Evolutionary conservation across 2,888 invertebrate genomes (phyloP).

Genomic region (Cheilosia impressa): DNA sequence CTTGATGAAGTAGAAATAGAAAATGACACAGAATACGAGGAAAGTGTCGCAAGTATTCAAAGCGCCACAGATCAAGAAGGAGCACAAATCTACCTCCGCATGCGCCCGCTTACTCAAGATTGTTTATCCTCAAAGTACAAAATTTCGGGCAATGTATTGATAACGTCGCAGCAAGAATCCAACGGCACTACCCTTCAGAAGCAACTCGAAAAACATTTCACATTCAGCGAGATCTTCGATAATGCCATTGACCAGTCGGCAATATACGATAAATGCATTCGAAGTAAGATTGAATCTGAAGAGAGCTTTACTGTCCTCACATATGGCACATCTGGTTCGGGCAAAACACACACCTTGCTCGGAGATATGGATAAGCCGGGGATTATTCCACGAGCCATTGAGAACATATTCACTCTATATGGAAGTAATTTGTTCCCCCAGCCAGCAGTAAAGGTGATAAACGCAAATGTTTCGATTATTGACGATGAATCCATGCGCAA

Average conservation of each 20-base stretch:
- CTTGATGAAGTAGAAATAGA: conserved; percentile 77
- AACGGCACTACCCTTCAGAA: conserved; percentile 72
- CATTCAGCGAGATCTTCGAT: conserved; percentile 81
- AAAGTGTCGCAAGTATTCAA: conserved; percentile 39
- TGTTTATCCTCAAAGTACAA: conserved; percentile 77
- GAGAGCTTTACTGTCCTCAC: conserved; percentile 91
- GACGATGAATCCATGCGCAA: conserved; percentile 79
- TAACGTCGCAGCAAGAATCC: conserved; percentile 76
- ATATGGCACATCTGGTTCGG: conserved; percentile 95
- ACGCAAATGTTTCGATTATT: conserved; percentile 81
- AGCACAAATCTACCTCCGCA: conserved; percentile 81
- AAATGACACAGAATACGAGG: conserved; percentile 66
- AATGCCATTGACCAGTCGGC: conserved; percentile 79
- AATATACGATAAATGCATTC: conserved; percentile 81
- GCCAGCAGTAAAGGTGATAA: conserved; percentile 83
- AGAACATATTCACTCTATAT: conserved; percentile 83
- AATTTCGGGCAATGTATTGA: conserved; percentile 77
- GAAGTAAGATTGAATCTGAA: conserved; percentile 85
- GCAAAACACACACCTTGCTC: conserved; percentile 93
- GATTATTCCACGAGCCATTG: conserved; percentile 87
- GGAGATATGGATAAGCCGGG: conserved; percentile 87
- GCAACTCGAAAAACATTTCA: conserved; percentile 81
- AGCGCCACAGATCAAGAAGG: conserved; percentile 76
- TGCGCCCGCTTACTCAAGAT: conserved; percentile 79
- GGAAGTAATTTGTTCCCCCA: conserved; percentile 78